Base-by-base conservation (phyloP, 1,140 invertebrate species). In the Scaptodrosophila lebanonensis region DNA sequence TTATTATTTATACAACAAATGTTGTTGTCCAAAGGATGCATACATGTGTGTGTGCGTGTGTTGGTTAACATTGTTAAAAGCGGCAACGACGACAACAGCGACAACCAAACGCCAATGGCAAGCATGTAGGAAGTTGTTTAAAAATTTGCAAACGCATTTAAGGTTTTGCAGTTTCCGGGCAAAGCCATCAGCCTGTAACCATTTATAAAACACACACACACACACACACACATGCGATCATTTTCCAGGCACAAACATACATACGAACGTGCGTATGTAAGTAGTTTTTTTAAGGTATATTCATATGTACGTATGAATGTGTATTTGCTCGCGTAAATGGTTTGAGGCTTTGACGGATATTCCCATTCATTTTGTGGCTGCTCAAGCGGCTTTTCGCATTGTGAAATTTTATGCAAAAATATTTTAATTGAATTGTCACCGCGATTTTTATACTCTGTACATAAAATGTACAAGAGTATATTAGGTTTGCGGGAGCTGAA, bases 361-460 rank as follows among this genome's bases (percentile, higher is more conserved):
- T 25, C 8, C 22, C 22, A 25, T 66, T 53, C 45, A 53, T 56
- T 72, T 68, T 77, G 73, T 52, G 73, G 64, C 68, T 65, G 71
- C 56, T 77, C 68, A 58, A 68, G 68, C 65, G 75, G 65, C 65
- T 77, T 77, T 77, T 68, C 49, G 44, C 60, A 53, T 58, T 49
- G 49, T 73, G 56, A 69, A 73, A 79, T 73, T 69, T 50, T 70
- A 82, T 82, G 73, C 60, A 73, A 66, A 79, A 79, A 82, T 79
- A 82, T 70, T 82, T 79, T 79, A 79, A 79, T 82, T 82, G 75
- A 75, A 79, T 79, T 75, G 69, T 82, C 75, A 79, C 61, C 60
- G 66, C 73, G 69, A 75, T 79, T 73, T 79, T 69, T 69, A n/a
- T n/a, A n/a, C n/a, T n/a, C n/a, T n/a, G n/a, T n/a, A n/a, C n/a